These are phyloP conservation scores for Motacilla tschutschensis DNA, from an alignment of 2,113 vertebrate genomes.

Conservation along the genomic window DNA sequence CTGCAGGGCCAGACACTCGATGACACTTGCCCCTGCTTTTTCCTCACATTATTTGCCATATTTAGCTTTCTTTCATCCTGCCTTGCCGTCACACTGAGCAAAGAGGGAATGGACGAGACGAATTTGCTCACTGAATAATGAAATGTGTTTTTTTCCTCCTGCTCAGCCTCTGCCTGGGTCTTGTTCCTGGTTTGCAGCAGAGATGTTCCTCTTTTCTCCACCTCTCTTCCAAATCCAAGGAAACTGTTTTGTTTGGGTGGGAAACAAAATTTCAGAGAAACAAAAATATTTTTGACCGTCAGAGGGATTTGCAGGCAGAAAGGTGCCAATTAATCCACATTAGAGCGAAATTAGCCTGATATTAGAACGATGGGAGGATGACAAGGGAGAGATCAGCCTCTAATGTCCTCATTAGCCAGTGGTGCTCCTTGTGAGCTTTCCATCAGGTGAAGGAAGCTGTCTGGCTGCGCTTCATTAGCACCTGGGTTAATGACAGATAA, in stretches of 20 bases:
- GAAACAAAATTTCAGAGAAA: not conserved
- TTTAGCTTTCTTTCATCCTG: not conserved
- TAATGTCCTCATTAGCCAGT: conserved; percentile 68
- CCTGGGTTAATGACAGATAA: conserved; percentile 62
- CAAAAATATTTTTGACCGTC: not conserved
- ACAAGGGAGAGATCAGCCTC: conserved; percentile 42
- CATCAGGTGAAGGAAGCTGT: conserved; percentile 33
- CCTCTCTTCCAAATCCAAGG: not conserved
- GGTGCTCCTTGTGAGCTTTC: conserved; percentile 41
- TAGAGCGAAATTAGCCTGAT: conserved; percentile 62
- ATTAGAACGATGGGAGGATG: conserved; percentile 51
- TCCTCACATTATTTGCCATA: not conserved
- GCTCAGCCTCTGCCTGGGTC: not conserved
- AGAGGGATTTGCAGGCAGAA: not conserved
- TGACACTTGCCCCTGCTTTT: not conserved
- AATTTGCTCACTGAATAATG: not conserved
- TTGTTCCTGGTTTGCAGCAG: not conserved
- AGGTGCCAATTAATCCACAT: conserved; percentile 56
- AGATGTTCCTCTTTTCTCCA: not conserved
- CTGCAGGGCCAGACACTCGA: not conserved
- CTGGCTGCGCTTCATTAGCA: conserved; percentile 66
- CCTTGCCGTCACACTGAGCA: not conserved
- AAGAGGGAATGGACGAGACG: fast-evolving
- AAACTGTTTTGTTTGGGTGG: not conserved
- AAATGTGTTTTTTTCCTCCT: not conserved